Percentiles rank a stretch among this genome's conserved stretches.
phyloP scores from a whole-genome alignment of 2,888 invertebrate genomes.

The Sceliomorpha sp. region DNA sequence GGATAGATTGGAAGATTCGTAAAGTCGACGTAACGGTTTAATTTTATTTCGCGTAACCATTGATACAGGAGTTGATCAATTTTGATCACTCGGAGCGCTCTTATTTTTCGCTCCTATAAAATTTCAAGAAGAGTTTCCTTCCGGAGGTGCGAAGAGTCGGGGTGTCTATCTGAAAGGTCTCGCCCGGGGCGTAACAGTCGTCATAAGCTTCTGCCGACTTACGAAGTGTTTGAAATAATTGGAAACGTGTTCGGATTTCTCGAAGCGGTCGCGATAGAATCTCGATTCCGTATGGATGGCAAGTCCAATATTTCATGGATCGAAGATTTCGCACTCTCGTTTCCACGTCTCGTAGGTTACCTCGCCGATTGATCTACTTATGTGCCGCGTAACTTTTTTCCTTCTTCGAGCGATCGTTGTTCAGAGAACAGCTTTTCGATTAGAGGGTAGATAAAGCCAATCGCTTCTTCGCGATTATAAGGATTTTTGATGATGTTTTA shows the following conservation, averaged over 20 bases:
- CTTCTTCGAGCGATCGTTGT: neutral
- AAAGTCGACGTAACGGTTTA: no score
- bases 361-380: constrained; percentile 15
- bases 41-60: constrained; percentile 2
- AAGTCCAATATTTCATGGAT: constrained; percentile 24
- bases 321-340: constrained; percentile 17
- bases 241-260: constrained; percentile 48
- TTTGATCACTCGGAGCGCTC: constrained; percentile 4
- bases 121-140: neutral
- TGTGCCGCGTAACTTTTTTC: constrained; percentile 3
- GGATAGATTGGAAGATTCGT: no score
- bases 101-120: constrained; percentile 13
- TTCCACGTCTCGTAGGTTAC: constrained; percentile 8
- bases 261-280: constrained; percentile 22
- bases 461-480: no score
- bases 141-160: neutral
- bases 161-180: constrained; percentile 17
- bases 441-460: no score
- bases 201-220: constrained; percentile 26
- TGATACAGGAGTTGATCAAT: constrained; percentile 19
- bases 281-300: constrained; percentile 21
- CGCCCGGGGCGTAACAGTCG: constrained; percentile 23
- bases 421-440: neutral
- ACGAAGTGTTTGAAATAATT: constrained; percentile 44
- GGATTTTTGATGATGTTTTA: no score